Evolutionary conservation across 2,797 vertebrate genomes (phyloP).

Genomic region (Limnodromus scolopaceus): DNA sequence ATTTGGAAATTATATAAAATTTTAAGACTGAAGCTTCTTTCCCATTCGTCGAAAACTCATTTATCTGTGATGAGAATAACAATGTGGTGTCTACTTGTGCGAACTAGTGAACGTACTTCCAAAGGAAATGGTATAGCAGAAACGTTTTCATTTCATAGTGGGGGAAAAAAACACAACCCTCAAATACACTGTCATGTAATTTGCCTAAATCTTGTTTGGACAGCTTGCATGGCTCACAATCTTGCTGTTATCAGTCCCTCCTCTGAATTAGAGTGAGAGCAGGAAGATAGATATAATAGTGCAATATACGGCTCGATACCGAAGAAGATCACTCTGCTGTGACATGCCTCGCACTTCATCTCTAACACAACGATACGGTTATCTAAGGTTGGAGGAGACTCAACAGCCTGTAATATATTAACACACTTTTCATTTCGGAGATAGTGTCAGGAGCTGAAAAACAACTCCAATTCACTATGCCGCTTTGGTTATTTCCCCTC

Average conservation of each 20-base stretch:
- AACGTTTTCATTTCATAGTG: background rate
- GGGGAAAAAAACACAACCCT: background rate
- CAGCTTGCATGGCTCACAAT: background rate
- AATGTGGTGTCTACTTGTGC: background rate
- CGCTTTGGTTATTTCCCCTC: background rate
- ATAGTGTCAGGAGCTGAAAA: slow-evolving; percentile 27
- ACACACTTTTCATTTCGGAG: slow-evolving; percentile 22
- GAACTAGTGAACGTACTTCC: background rate
- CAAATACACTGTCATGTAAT: background rate
- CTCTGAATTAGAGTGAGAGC: background rate
- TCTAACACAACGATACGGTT: background rate
- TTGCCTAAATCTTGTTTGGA: slow-evolving; percentile 54
- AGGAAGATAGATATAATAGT: slow-evolving; percentile 22
- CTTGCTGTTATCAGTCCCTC: slow-evolving; percentile 14
- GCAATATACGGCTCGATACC: background rate
- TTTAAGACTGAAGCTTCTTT: background rate
- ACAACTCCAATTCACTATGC: background rate
- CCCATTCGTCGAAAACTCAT: background rate
- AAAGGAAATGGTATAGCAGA: slow-evolving; percentile 16
- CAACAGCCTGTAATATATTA: slow-evolving; percentile 15
- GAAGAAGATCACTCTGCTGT: background rate
- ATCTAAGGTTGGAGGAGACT: background rate
- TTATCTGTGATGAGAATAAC: background rate
- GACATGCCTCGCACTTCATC: background rate
- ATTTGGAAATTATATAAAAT: background rate